phyloP scores from a whole-genome alignment of 35 echinoderm and acorn worm species.

The Antedon bifida region DNA sequence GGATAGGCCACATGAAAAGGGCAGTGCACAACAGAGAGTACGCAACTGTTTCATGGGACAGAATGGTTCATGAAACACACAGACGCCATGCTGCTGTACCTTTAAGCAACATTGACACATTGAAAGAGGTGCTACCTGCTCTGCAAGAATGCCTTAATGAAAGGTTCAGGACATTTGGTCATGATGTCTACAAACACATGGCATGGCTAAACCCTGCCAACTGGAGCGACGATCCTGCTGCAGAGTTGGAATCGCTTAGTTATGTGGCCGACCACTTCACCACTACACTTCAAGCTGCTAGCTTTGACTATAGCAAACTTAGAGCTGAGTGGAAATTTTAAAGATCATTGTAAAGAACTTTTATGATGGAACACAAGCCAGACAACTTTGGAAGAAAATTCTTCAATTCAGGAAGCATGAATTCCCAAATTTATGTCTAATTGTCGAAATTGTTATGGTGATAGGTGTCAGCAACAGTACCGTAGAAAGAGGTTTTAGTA shows the following conservation, averaged over 20 bases:
- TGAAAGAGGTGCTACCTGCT: background rate
- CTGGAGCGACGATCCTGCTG: constrained; percentile 19
- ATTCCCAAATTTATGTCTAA: constrained; percentile 17
- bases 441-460: constrained; percentile 16
- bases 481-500: no score
- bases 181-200: constrained; percentile 33
- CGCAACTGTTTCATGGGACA: constrained; percentile 1
- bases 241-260: constrained; percentile 28
- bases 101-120: no score
- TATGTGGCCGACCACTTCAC: constrained; percentile 13
- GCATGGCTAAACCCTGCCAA: constrained; percentile 46
- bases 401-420: constrained; percentile 24
- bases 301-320: constrained; percentile 23
- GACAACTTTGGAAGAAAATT: constrained; percentile 18
- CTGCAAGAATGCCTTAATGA: constrained; percentile 18
- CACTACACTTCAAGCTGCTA: constrained; percentile 12
- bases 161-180: constrained; percentile 18
- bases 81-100: no score
- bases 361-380: constrained; percentile 3
- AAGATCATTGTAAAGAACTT: constrained; percentile 15
- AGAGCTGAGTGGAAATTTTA: constrained; percentile 26
- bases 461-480: constrained; percentile 36
- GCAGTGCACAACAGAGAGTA: constrained; percentile 10
- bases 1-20: constrained; percentile 26
- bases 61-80: background rate